phyloP scores from a whole-genome alignment of 2,888 invertebrate species.

The Xylocampa areola region DNA sequence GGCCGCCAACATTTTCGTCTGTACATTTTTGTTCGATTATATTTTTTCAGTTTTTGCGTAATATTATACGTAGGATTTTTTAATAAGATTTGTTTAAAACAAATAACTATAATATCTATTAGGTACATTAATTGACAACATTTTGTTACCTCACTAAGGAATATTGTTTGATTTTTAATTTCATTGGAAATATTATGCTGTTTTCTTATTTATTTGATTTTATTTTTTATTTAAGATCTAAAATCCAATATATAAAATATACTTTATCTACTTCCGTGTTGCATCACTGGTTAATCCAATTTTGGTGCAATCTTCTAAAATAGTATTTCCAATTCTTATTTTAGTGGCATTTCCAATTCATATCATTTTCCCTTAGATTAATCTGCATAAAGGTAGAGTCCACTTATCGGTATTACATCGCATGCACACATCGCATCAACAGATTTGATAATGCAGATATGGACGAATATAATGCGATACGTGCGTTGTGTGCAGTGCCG shows the following conservation, averaged over 20 bases:
- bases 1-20: too few species aligned
- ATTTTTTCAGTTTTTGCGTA: not conserved
- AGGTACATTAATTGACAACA: constrained; percentile 30
- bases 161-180: constrained; percentile 5
- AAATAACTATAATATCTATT: constrained; percentile 23
- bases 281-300: constrained; percentile 3
- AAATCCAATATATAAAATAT: not conserved
- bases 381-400: constrained; percentile 34
- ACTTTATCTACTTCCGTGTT: not conserved
- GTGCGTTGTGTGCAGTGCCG: too few species aligned
- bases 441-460: too few species aligned
- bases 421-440: too few species aligned
- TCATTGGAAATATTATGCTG: constrained; percentile 20
- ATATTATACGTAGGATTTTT: not conserved
- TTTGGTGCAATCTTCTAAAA: constrained; percentile 4
- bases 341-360: constrained; percentile 4
- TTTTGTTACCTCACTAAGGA: constrained; percentile 11
- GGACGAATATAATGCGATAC: too few species aligned
- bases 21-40: constrained; percentile 14
- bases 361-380: constrained; percentile 35
- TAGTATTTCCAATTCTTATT: not conserved
- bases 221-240: not conserved
- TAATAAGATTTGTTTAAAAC: constrained; percentile 34
- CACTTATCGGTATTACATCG: too few species aligned
- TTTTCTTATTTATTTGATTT: not conserved